Evolutionary conservation across 2,797 vertebrate species (phyloP).

Genomic region (Darevskia nairensis): DNA sequence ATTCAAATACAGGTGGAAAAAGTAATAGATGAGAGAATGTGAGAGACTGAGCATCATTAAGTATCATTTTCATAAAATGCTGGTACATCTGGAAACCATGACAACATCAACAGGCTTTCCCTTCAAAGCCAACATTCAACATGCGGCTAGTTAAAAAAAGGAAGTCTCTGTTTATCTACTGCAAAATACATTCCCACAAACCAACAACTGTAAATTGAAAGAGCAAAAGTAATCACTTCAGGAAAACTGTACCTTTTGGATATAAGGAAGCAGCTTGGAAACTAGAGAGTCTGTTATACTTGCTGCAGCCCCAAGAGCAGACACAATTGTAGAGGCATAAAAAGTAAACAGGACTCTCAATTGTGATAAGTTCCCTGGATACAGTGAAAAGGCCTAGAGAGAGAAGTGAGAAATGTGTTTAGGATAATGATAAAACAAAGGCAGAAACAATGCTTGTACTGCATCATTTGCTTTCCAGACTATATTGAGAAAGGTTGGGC

Average conservation of each 20-base stretch:
- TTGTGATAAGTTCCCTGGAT: conserved; percentile 79
- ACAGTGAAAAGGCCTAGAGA: conserved; percentile 84
- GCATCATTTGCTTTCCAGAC: not conserved
- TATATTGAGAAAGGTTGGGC: not conserved
- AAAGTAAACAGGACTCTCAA: conserved; percentile 93
- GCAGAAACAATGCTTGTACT: not conserved
- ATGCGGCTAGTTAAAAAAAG: not conserved
- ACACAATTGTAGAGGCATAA: conserved; percentile 89
- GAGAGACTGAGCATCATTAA: not conserved
- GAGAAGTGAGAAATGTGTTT: not conserved
- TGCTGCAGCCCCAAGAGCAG: conserved; percentile 83
- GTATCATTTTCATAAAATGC: not conserved
- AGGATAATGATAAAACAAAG: not conserved
- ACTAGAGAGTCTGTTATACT: conserved; percentile 83
- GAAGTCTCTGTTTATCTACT: not conserved
- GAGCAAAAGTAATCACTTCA: not conserved
- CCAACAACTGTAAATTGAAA: rapidly evolving
- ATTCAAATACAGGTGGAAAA: not conserved
- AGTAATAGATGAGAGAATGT: not conserved
- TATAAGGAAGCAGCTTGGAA: conserved; percentile 91
- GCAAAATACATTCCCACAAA: not conserved
- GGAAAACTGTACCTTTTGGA: conserved; percentile 86
- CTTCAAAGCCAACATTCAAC: not conserved
- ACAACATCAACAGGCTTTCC: too few species aligned
- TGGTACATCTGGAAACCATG: not conserved